These are phyloP conservation scores for Spondyliosoma cantharus DNA, from an alignment of 2,797 vertebrate species.

Conservation along the genomic window DNA sequence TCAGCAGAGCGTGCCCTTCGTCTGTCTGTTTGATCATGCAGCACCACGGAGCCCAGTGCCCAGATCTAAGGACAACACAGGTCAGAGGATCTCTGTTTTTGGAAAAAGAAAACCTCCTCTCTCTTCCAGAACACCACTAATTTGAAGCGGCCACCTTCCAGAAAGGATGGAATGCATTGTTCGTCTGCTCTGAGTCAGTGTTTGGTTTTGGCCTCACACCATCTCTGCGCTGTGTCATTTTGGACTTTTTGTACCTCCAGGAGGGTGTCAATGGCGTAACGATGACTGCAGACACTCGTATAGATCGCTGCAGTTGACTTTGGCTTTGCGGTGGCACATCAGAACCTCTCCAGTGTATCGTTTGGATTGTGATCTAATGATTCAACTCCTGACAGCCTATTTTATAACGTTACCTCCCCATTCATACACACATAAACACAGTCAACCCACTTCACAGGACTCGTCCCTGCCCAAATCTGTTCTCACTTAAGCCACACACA, in stretches of 20 bases:
- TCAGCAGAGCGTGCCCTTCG: conserved; percentile 52
- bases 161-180: conserved; percentile 73
- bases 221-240: conserved; percentile 57
- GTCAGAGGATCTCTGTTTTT: conserved; percentile 67
- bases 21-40: conserved; percentile 73
- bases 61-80: conserved; percentile 64
- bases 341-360: conserved; percentile 25
- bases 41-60: conserved; percentile 36
- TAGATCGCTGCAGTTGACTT: conserved; percentile 32
- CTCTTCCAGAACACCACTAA: conserved; percentile 69
- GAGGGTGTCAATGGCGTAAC: conserved; percentile 26
- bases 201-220: conserved; percentile 53
- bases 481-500: conserved; percentile 39
- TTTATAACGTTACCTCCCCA: conserved; percentile 32
- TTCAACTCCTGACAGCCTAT: conserved; percentile 7
- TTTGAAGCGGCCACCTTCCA: conserved; percentile 66
- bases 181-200: conserved; percentile 65
- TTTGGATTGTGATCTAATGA: conserved; percentile 48
- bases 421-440: conserved; percentile 25
- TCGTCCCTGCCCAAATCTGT: conserved; percentile 40
- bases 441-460: conserved; percentile 40
- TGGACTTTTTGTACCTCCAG: conserved; percentile 46
- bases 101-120: conserved; percentile 50
- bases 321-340: conserved; percentile 18
- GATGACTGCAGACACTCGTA: conserved; percentile 23